These are phyloP conservation scores for Pseudomyrmex concolor DNA, from an alignment of 1,140 invertebrate species.

Conservation along the genomic window DNA sequence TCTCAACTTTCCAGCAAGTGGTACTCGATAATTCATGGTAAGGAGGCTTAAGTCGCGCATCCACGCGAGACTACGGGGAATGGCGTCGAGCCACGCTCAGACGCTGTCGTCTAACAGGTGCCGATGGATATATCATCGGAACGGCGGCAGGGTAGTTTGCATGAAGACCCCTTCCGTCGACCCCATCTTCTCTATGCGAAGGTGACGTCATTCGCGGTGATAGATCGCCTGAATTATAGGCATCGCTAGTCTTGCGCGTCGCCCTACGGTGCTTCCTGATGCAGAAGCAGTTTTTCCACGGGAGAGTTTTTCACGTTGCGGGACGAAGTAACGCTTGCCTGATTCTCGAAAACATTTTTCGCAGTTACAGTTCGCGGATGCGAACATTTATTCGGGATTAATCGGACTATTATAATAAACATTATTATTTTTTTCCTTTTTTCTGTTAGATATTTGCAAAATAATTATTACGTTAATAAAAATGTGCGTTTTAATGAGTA, in stretches of 20 bases:
- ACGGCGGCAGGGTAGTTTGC: slow-evolving; percentile 71
- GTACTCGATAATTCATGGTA: slow-evolving; percentile 75
- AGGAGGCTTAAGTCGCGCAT: slow-evolving; percentile 73
- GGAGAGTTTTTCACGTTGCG: neutral
- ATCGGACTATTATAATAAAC: neutral
- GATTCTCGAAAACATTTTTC: slow-evolving; percentile 8
- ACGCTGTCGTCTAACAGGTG: slow-evolving; percentile 77
- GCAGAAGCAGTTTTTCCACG: slow-evolving; percentile 52
- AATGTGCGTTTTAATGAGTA: too few species aligned
- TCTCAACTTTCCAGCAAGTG: slow-evolving; percentile 65
- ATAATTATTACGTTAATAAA: too few species aligned
- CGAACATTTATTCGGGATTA: neutral
- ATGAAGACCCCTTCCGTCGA: slow-evolving; percentile 66
- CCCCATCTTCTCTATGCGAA: slow-evolving; percentile 42
- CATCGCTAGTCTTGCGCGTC: slow-evolving; percentile 50
- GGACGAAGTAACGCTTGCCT: neutral
- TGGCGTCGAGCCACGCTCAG: slow-evolving; percentile 69
- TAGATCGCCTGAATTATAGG: slow-evolving; percentile 73
- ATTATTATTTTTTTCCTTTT: too few species aligned
- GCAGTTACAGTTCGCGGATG: slow-evolving; percentile 2
- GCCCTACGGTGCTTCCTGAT: slow-evolving; percentile 30
- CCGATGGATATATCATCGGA: slow-evolving; percentile 76
- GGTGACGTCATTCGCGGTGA: slow-evolving; percentile 69
- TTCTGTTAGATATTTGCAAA: too few species aligned
- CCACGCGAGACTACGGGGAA: slow-evolving; percentile 66